Percentiles rank a stretch among this genome's conserved stretches.
These are phyloP conservation scores for Bergia sp. DNA, from an alignment of 92 coral and sea anemone species.

Conservation along the genomic window DNA sequence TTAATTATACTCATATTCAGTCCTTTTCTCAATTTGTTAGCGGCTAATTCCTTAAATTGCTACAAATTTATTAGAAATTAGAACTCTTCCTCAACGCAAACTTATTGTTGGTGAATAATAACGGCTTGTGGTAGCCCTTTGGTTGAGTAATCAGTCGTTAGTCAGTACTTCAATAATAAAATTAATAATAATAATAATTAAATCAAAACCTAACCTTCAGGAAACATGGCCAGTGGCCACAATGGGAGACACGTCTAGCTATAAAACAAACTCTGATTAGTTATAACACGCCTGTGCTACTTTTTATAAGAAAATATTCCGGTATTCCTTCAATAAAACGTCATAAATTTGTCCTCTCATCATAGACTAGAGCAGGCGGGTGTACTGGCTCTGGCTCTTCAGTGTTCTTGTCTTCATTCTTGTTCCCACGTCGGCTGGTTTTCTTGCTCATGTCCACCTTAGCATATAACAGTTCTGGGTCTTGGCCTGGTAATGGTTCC, in stretches of 20 bases:
- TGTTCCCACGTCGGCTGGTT: conserved; percentile 17
- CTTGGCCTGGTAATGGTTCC: background rate
- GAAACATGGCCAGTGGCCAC: no score
- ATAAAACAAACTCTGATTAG: background rate
- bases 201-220: no score
- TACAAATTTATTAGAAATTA: background rate
- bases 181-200: no score
- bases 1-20: no score
- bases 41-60: background rate
- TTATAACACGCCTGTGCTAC: background rate
- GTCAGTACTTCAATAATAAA: no score
- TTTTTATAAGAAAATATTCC: background rate
- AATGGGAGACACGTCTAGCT: no score
- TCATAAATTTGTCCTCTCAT: conserved; percentile 83
- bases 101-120: no score
- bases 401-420: conserved; percentile 17
- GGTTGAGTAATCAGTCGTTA: background rate
- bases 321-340: background rate
- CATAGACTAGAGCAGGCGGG: conserved; percentile 84
- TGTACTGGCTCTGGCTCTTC: conserved; percentile 40
- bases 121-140: background rate
- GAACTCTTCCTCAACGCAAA: background rate
- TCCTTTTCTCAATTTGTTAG: no score
- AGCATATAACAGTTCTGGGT: conserved; percentile 62
- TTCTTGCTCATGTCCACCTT: conserved; percentile 71